Evolutionary conservation across 2,888 invertebrate species (phyloP).

Genomic region (Anthophora plumipes): DNA sequence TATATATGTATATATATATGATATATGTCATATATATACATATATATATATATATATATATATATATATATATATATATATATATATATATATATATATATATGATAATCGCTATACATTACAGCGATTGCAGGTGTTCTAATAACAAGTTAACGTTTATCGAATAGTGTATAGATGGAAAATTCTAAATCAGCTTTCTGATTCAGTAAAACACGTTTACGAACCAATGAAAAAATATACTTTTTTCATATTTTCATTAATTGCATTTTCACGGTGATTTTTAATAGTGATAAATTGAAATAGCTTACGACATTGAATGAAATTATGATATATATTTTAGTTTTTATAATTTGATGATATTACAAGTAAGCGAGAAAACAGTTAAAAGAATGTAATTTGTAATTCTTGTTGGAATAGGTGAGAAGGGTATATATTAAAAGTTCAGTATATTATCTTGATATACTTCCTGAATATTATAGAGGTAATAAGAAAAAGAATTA

Average conservation of each 20-base stretch:
- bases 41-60: no score
- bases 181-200: constrained; percentile 45
- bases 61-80: no score
- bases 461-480: constrained; percentile 12
- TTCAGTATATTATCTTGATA: constrained; percentile 24
- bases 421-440: constrained; percentile 11
- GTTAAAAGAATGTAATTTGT: constrained; percentile 17
- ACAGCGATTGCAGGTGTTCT: constrained; percentile 65
- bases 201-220: constrained; percentile 29
- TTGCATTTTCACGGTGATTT: constrained; percentile 9
- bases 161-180: constrained; percentile 50
- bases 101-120: not conserved
- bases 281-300: not conserved
- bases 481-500: constrained; percentile 15
- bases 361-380: not conserved
- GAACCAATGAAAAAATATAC: constrained; percentile 12
- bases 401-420: constrained; percentile 28
- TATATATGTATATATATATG: no score
- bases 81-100: no score
- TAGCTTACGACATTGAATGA: not conserved
- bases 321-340: constrained; percentile 8
- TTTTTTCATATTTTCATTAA: constrained; percentile 8
- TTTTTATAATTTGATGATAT: constrained; percentile 16
- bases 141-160: constrained; percentile 54
- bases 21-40: no score